Evolutionary conservation across 2,797 vertebrate species (phyloP).

Genomic region (Psittacula derbiana): DNA sequence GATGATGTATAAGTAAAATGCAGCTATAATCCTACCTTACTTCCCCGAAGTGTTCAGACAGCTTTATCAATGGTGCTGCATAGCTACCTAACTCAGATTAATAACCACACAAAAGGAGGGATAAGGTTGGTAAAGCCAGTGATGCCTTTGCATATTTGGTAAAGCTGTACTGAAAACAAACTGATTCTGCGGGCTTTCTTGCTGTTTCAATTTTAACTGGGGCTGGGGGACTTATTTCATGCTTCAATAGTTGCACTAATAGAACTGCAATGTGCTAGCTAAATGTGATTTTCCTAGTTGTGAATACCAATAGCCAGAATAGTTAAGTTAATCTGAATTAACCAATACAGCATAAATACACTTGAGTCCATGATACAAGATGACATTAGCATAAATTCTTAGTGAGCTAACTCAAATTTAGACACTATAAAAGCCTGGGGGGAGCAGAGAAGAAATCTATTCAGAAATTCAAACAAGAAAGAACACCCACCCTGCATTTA

Average conservation of each 20-base stretch:
- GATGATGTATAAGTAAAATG: background rate
- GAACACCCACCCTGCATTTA: background rate
- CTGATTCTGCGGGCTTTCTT: background rate
- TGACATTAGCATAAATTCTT: slow-evolving; percentile 46
- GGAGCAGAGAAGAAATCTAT: background rate
- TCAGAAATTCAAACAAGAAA: background rate
- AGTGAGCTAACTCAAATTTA: slow-evolving; percentile 21
- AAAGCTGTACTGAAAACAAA: background rate
- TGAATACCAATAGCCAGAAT: slow-evolving; percentile 32
- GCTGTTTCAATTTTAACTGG: background rate
- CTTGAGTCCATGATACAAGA: slow-evolving; percentile 20
- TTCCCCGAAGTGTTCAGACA: background rate
- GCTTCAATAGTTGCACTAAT: slow-evolving; percentile 33
- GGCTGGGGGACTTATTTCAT: slow-evolving; percentile 26
- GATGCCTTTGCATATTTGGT: background rate
- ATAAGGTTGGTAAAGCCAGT: background rate
- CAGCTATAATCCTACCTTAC: background rate
- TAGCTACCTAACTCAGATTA: background rate
- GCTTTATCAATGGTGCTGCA: background rate
- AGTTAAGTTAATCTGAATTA: slow-evolving; percentile 57
- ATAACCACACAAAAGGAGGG: background rate
- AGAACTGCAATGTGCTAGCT: slow-evolving; percentile 9
- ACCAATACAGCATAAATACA: slow-evolving; percentile 39
- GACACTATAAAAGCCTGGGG: background rate
- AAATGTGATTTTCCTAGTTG: slow-evolving; percentile 47